Percentiles rank a stretch among this genome's conserved stretches.
These are phyloP conservation scores for Cerastis rubricosa DNA, from an alignment of 2,888 invertebrate genomes.

Conservation along the genomic window DNA sequence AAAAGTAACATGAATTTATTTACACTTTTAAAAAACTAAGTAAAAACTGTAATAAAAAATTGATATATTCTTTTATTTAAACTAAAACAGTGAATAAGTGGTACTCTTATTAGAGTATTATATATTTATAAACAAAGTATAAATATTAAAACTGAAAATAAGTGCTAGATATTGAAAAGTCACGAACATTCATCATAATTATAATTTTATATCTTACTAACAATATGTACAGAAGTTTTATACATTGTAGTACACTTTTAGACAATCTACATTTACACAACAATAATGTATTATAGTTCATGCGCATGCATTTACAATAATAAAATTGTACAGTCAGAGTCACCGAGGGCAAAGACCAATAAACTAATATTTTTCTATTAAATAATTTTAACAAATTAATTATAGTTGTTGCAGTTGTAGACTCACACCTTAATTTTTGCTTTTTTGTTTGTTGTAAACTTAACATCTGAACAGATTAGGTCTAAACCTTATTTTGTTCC, in stretches of 20 bases:
- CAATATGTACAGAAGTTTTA: constrained; percentile 86
- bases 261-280: constrained; percentile 60
- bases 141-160: constrained; percentile 32
- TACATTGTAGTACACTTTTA: constrained; percentile 39
- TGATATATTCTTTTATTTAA: constrained; percentile 15
- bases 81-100: constrained; percentile 23
- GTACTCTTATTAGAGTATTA: constrained; percentile 12
- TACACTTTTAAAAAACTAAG: constrained; percentile 53
- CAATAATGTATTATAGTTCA: constrained; percentile 43
- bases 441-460: not conserved
- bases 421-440: not conserved
- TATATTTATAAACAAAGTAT: constrained; percentile 5
- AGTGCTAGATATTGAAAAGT: constrained; percentile 79
- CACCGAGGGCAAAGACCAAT: constrained; percentile 32
- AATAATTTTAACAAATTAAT: constrained; percentile 8
- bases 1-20: constrained; percentile 64
- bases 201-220: constrained; percentile 62
- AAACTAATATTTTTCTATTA: constrained; percentile 3
- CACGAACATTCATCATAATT: constrained; percentile 67
- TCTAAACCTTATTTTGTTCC: constrained; percentile 53
- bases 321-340: constrained; percentile 38
- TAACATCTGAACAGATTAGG: not conserved
- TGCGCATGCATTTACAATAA: constrained; percentile 57
- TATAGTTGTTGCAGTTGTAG: constrained; percentile 17
- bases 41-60: constrained; percentile 46